Percentiles rank a stretch among this genome's conserved stretches.
These are phyloP conservation scores for Hypocryptadius cinnamomeus DNA, from an alignment of 2,113 vertebrate genomes.

Conservation along the genomic window DNA sequence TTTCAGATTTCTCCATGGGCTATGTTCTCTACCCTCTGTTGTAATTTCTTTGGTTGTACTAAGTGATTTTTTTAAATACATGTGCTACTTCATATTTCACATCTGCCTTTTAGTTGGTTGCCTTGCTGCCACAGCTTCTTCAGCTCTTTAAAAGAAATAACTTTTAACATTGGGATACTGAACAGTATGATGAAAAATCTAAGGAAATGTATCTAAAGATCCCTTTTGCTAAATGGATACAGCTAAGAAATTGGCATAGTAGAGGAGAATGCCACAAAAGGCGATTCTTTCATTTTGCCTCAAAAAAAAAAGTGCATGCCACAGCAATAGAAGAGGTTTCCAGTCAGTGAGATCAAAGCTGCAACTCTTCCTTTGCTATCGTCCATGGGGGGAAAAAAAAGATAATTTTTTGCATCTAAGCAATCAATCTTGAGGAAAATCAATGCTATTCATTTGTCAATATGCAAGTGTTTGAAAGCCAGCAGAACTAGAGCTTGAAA, in stretches of 20 bases:
- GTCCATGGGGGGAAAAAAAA: neutral
- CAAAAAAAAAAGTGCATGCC: neutral
- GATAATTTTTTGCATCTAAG: neutral
- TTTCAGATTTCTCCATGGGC: neutral
- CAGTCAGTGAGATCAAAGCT: slow-evolving; percentile 10
- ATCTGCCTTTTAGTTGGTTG: neutral
- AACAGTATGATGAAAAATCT: neutral
- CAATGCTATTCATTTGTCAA: neutral
- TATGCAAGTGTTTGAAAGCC: neutral
- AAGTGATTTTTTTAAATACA: neutral
- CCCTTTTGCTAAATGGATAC: neutral
- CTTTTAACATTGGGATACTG: neutral
- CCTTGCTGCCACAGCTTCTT: neutral
- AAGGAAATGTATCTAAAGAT: neutral
- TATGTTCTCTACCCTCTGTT: neutral
- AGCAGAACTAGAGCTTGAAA: neutral
- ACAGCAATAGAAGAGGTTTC: neutral
- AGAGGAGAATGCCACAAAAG: neutral
- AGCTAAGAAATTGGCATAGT: neutral
- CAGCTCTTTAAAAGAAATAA: neutral
- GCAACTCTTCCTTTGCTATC: neutral
- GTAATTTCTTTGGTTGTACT: neutral
- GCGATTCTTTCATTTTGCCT: neutral
- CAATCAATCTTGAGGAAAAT: neutral
- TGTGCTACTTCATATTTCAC: neutral